Base-by-base conservation (phyloP, 37 sponge, comb jelly and placozoan species). In the Aphrocallistes beatrix region DNA sequence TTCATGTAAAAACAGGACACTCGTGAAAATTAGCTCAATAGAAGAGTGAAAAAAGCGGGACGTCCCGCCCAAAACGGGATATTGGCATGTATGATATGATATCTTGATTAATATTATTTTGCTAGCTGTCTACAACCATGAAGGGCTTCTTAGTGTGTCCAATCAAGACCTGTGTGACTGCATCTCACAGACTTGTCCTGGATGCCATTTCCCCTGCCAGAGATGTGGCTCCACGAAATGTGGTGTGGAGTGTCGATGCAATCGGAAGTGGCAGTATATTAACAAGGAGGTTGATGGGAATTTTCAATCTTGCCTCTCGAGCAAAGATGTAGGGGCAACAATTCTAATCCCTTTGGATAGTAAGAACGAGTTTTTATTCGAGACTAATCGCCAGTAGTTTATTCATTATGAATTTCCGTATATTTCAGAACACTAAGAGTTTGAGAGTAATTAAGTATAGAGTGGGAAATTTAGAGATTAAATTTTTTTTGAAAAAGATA, bases 221-320 rank as follows among this genome's bases (percentile, higher is more conserved):
- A 38, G 81, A 32, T 86, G 86, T 38, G 81, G 47, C 48, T 81
- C 82, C 34, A 37, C 49, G 0, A 86, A 86, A 42, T 86, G 86
- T 86, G 86, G 86, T 0, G 86, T 86, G 19, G 86, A 86, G 82
- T 86, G 86, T 38, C 81, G 86, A 0, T 0, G 86, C 0, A 86
- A 86, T 81, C 34, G 86, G 50, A 86, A 86, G 39, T 86, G 86
- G 86, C 36, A 37, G 36, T 86, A 86, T 60, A 25, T 60, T 30
- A 60, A 60, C n/a, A 60, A 60, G 75, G 75, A 60, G 34, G 75
- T 60, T 60, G 75, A 60, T 60, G 75, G 75, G 8, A 60, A 60
- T 13, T 60, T 1, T 60, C 28, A 60, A 25, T 60, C 75, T 60
- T 21, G 3, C n/a, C 3, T 60, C 25, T 25, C 75, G 10, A 3